Evolutionary conservation across 2,797 vertebrate genomes (phyloP).

Genomic region (Crax fasciolata): DNA sequence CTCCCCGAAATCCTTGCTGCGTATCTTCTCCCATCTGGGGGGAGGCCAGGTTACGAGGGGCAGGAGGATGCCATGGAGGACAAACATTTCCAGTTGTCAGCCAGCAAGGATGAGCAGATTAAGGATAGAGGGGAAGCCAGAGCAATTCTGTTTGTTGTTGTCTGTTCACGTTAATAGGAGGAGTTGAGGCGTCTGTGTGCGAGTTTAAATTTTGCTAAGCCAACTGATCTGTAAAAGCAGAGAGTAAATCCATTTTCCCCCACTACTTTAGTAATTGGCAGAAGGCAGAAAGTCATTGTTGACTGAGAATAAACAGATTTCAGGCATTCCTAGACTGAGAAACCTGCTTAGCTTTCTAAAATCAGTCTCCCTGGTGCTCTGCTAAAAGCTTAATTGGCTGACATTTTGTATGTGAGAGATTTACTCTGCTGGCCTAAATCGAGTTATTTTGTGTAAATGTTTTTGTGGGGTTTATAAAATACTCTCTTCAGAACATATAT

Average conservation of each 20-base stretch:
- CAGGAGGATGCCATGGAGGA: neutral
- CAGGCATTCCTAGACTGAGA: conserved; percentile 68
- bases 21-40: neutral
- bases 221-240: conserved; percentile 53
- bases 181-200: neutral
- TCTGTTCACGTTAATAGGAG: neutral
- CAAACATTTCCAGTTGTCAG: conserved; percentile 6
- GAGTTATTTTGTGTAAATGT: conserved; percentile 69
- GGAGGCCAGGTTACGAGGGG: neutral
- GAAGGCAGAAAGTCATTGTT: conserved; percentile 73
- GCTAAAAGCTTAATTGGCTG: conserved; percentile 75
- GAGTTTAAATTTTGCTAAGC: conserved; percentile 56
- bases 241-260: conserved; percentile 57
- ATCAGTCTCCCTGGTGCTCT: conserved; percentile 60
- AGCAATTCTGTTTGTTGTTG: neutral
- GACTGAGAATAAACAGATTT: conserved; percentile 77
- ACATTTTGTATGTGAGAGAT: conserved; percentile 69
- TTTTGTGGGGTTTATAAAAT: conserved; percentile 67
- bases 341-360: conserved; percentile 77
- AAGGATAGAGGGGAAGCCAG: neutral
- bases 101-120: conserved; percentile 10
- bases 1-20: neutral
- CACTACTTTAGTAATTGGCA: conserved; percentile 58
- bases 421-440: conserved; percentile 68
- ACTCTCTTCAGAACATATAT: conserved; percentile 49